A percentile compares a stretch with the other conserved stretches of the same genome.
phyloP scores from a whole-genome alignment of 2,888 invertebrate genomes.

The Minunthozetes semirufus region DNA sequence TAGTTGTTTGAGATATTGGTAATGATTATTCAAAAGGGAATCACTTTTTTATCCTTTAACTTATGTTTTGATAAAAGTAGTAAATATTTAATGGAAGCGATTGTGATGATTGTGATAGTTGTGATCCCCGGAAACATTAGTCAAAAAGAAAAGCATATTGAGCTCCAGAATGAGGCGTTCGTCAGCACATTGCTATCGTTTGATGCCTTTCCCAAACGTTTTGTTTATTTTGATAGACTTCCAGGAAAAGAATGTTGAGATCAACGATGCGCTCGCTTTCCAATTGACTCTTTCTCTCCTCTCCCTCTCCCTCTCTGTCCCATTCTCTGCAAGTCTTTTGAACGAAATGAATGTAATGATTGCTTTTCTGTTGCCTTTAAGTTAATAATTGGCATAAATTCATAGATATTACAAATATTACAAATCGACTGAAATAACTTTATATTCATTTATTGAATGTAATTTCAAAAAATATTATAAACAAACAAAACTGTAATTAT shows the following conservation, averaged over 20 bases:
- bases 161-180: background rate
- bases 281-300: slow-evolving; percentile 8
- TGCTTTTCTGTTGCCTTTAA: slow-evolving; percentile 22
- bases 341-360: background rate
- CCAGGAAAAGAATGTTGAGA: slow-evolving; percentile 22
- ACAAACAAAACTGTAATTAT: slow-evolving; percentile 24
- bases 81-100: slow-evolving; percentile 3
- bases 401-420: background rate
- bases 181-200: slow-evolving; percentile 1
- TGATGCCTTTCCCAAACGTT: slow-evolving; percentile 11
- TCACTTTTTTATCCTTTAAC: background rate
- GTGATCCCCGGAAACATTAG: slow-evolving; percentile 14
- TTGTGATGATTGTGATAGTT: background rate
- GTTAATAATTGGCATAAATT: slow-evolving; percentile 28
- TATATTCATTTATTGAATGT: slow-evolving; percentile 27
- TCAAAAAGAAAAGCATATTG: background rate
- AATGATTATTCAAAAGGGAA: background rate
- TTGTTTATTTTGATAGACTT: slow-evolving; percentile 29
- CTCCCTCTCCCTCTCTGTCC: background rate
- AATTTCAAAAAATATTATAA: slow-evolving; percentile 9
- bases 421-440: slow-evolving; percentile 29
- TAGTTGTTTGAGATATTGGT: no score
- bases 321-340: background rate
- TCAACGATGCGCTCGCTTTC: slow-evolving; percentile 5
- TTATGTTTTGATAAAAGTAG: background rate